phyloP scores from a whole-genome alignment of 2,113 vertebrate species.

The Casuarius casuarius region DNA sequence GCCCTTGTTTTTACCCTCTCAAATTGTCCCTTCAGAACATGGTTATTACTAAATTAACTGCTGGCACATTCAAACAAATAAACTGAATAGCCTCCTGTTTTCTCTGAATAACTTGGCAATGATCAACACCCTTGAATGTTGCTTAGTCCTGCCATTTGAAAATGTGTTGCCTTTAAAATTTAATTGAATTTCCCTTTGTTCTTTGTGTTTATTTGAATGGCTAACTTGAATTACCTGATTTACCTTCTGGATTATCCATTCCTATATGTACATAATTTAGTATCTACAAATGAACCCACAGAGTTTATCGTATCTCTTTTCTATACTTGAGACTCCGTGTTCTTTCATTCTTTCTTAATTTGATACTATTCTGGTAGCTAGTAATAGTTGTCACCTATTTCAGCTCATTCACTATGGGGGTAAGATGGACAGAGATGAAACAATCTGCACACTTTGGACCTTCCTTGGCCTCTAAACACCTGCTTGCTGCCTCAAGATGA shows the following conservation, averaged over 20 bases:
- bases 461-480: not conserved
- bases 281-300: not conserved
- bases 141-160: not conserved
- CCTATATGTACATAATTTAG: not conserved
- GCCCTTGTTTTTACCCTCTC: not conserved
- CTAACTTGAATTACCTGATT: not conserved
- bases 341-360: not conserved
- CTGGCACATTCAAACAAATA: not conserved
- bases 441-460: not conserved
- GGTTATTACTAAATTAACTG: constrained; percentile 34
- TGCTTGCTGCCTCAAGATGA: not conserved
- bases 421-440: not conserved
- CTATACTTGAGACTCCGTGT: not conserved
- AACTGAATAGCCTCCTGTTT: not conserved
- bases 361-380: not conserved
- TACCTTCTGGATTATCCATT: not conserved
- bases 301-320: not conserved
- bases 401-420: rapidly evolving
- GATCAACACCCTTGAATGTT: not conserved
- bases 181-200: constrained; percentile 23
- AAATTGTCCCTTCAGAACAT: not conserved
- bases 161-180: constrained; percentile 22
- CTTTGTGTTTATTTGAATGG: not conserved
- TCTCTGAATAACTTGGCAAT: not conserved
- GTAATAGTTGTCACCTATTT: not conserved